Percentiles rank a stretch among this genome's conserved stretches.
phyloP scores from a whole-genome alignment of 2,888 invertebrate species.

The Liposcelis brunnea region DNA sequence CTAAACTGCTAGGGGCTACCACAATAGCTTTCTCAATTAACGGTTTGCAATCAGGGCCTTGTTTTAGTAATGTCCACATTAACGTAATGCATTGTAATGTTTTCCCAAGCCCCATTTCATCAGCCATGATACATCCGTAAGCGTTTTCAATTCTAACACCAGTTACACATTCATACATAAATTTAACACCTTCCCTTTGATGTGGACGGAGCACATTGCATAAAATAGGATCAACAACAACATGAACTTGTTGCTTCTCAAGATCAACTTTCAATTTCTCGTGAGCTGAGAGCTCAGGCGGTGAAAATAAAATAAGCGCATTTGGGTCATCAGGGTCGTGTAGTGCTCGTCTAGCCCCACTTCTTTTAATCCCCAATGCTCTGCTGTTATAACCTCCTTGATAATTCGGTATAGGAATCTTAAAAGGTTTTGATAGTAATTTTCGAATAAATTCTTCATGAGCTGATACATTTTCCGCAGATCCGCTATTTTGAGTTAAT shows the following conservation, averaged over 20 bases:
- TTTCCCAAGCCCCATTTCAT: constrained; percentile 98
- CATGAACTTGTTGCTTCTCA: constrained; percentile 61
- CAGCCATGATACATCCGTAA: constrained; percentile 97
- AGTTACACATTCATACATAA: constrained; percentile 98
- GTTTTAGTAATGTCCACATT: constrained; percentile 83
- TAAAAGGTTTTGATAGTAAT: constrained; percentile 71
- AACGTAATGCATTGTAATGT: constrained; percentile 94
- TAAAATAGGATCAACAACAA: constrained; percentile 90
- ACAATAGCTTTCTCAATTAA: constrained; percentile 84
- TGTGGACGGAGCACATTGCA: constrained; percentile 86
- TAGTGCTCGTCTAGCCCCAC: constrained; percentile 45
- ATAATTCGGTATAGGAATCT: constrained; percentile 85
- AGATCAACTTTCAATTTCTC: constrained; percentile 68
- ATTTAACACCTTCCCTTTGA: constrained; percentile 96
- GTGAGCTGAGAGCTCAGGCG: constrained; percentile 69
- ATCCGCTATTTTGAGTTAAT: not conserved
- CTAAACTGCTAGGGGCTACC: constrained; percentile 92
- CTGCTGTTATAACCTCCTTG: constrained; percentile 50
- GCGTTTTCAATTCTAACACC: constrained; percentile 72
- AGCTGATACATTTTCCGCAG: not conserved
- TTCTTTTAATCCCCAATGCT: constrained; percentile 59
- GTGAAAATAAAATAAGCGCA: constrained; percentile 73
- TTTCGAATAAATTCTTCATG: constrained; percentile 68
- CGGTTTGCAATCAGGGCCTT: constrained; percentile 82
- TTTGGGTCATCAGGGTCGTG: constrained; percentile 87